Percentiles rank a stretch among this genome's conserved stretches.
phyloP scores from a whole-genome alignment of 2,888 invertebrate genomes.

The Andrena hattorfiana region DNA sequence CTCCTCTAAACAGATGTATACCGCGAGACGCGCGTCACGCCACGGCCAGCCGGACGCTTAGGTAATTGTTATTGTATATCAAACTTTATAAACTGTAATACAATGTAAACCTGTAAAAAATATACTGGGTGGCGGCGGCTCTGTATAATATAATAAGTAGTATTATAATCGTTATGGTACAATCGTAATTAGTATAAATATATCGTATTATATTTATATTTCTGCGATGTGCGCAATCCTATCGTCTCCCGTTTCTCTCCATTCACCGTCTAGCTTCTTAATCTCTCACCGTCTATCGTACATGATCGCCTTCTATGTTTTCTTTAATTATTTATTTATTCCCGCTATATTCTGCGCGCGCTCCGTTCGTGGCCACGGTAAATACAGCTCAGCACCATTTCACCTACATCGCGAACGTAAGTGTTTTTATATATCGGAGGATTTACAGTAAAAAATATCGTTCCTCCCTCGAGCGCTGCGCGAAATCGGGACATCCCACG shows the following conservation, averaged over 20 bases:
- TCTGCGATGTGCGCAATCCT: constrained; percentile 74
- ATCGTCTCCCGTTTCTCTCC: constrained; percentile 33
- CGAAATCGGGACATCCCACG: neutral
- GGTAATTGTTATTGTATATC: constrained; percentile 84
- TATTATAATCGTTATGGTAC: constrained; percentile 84
- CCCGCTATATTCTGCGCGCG: constrained; percentile 36
- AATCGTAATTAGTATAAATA: constrained; percentile 84
- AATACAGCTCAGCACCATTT: constrained; percentile 59
- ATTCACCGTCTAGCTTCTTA: constrained; percentile 18
- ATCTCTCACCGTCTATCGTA: constrained; percentile 41
- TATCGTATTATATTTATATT: constrained; percentile 82
- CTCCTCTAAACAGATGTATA: constrained; percentile 59
- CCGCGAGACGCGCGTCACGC: constrained; percentile 58
- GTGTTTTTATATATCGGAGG: neutral
- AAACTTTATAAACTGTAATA: constrained; percentile 85
- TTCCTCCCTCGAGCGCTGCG: constrained; percentile 22
- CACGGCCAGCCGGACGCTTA: constrained; percentile 72
- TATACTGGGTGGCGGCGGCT: constrained; percentile 85
- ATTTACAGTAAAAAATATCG: constrained; percentile 4
- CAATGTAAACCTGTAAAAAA: constrained; percentile 85
- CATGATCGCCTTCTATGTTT: constrained; percentile 24
- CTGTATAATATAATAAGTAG: constrained; percentile 85
- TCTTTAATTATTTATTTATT: constrained; percentile 34
- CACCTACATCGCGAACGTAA: constrained; percentile 33
- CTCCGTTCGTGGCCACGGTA: constrained; percentile 69